A percentile compares a stretch with the other conserved stretches of the same genome.
Evolutionary conservation across 2,888 invertebrate genomes (phyloP).

Genomic region (Drosophila paranaensis): DNA sequence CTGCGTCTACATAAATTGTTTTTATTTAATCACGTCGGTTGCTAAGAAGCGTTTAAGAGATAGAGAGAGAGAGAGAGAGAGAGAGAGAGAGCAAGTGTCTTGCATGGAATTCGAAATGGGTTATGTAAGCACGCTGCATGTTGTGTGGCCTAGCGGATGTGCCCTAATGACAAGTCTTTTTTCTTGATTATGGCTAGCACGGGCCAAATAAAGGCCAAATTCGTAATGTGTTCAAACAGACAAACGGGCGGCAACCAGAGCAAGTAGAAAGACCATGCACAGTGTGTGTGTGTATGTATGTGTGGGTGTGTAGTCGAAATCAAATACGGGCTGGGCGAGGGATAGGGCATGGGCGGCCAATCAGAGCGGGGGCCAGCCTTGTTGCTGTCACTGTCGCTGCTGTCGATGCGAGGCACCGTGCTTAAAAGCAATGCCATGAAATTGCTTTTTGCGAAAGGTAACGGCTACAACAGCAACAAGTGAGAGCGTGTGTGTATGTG

Average conservation of each 20-base stretch:
- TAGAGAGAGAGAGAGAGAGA: background rate
- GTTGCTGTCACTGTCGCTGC: constrained; percentile 53
- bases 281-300: background rate
- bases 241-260: constrained; percentile 42
- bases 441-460: constrained; percentile 71
- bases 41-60: background rate
- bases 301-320: constrained; percentile 44
- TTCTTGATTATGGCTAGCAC: constrained; percentile 57
- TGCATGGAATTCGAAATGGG: background rate
- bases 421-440: constrained; percentile 70
- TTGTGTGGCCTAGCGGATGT: constrained; percentile 32
- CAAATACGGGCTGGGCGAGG: constrained; percentile 43
- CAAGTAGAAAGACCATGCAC: too few species aligned
- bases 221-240: constrained; percentile 57
- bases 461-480: constrained; percentile 68
- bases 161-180: constrained; percentile 25
- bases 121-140: constrained; percentile 1
- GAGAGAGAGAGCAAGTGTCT: background rate
- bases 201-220: constrained; percentile 55
- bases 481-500: constrained; percentile 32
- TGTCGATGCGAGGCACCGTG: constrained; percentile 51
- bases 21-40: background rate
- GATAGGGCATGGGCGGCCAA: constrained; percentile 37
- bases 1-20: constrained; percentile 9
- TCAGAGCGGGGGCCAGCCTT: constrained; percentile 49